phyloP scores from a whole-genome alignment of 1,140 invertebrate species.

The Sycophaga agraensis region DNA sequence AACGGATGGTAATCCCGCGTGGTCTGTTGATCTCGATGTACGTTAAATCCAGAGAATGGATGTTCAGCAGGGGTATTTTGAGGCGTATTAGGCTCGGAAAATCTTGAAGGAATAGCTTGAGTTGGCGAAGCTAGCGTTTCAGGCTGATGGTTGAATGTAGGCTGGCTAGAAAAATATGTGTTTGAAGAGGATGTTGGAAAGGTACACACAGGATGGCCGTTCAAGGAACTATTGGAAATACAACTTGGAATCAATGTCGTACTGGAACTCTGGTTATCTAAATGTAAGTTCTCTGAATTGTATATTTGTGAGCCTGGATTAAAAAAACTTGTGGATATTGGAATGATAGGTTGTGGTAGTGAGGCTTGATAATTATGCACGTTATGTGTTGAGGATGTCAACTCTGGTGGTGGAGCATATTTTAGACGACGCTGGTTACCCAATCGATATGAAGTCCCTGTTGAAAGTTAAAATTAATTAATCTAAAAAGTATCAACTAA shows the following conservation, averaged over 20 bases:
- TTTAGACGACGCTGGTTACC: constrained; percentile 52
- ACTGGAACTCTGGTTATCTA: constrained; percentile 14
- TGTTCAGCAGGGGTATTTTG: constrained; percentile 51
- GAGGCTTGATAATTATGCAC: constrained; percentile 3
- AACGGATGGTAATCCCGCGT: neutral
- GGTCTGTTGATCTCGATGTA: constrained; percentile 8
- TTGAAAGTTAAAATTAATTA: neutral
- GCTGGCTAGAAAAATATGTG: constrained; percentile 41
- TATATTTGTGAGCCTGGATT: constrained; percentile 12
- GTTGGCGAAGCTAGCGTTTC: neutral
- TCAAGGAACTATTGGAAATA: constrained; percentile 32
- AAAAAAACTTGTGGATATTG: constrained; percentile 28
- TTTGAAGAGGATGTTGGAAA: constrained; percentile 36
- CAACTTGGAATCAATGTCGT: constrained; percentile 23
- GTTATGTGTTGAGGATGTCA: constrained; percentile 29
- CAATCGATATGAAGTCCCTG: constrained; percentile 48
- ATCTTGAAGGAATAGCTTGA: constrained; percentile 37
- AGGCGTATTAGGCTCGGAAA: constrained; percentile 45
- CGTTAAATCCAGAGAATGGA: constrained; percentile 38
- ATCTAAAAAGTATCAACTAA: too few relatives aligned
- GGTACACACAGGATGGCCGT: too few relatives aligned
- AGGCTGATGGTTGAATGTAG: neutral
- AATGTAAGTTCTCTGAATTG: constrained; percentile 9
- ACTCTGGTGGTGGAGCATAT: constrained; percentile 50
- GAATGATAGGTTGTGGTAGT: neutral